Evolutionary conservation across 2,113 vertebrate genomes (phyloP).

Genomic region (Xiphophorus maculatus): DNA sequence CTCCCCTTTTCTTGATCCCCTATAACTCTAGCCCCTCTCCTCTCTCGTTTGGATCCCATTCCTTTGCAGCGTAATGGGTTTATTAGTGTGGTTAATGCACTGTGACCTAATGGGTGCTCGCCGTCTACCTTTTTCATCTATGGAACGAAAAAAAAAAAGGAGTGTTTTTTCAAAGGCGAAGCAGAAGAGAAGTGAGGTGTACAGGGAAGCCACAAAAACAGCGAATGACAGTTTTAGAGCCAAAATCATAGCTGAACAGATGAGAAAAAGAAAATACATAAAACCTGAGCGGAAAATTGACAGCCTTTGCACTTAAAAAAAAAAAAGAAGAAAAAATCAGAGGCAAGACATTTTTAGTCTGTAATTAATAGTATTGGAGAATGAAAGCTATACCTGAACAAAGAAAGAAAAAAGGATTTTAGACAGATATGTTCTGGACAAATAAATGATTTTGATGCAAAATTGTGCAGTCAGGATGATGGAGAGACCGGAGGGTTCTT

Average conservation of each 20-base stretch:
- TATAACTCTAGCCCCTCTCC: constrained; percentile 43
- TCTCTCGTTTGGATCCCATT: constrained; percentile 62
- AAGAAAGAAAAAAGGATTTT: constrained; percentile 31
- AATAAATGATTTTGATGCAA: constrained; percentile 18
- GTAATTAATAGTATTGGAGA: not conserved
- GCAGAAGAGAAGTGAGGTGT: constrained; percentile 13
- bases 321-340: not conserved
- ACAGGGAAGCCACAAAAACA: not conserved
- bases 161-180: constrained; percentile 38
- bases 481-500: constrained; percentile 26
- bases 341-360: not conserved
- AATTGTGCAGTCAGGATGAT: constrained; percentile 28
- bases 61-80: constrained; percentile 65
- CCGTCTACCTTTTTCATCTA: constrained; percentile 55
- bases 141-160: constrained; percentile 7
- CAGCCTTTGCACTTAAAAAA: not conserved
- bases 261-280: not conserved
- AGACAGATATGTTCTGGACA: constrained; percentile 25
- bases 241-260: constrained; percentile 1
- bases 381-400: not conserved
- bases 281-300: not conserved
- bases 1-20: constrained; percentile 42
- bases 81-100: constrained; percentile 75
- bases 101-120: constrained; percentile 61
- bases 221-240: not conserved